These are phyloP conservation scores for Leucophenga varia DNA, from an alignment of 1,140 invertebrate genomes.

Conservation along the genomic window DNA sequence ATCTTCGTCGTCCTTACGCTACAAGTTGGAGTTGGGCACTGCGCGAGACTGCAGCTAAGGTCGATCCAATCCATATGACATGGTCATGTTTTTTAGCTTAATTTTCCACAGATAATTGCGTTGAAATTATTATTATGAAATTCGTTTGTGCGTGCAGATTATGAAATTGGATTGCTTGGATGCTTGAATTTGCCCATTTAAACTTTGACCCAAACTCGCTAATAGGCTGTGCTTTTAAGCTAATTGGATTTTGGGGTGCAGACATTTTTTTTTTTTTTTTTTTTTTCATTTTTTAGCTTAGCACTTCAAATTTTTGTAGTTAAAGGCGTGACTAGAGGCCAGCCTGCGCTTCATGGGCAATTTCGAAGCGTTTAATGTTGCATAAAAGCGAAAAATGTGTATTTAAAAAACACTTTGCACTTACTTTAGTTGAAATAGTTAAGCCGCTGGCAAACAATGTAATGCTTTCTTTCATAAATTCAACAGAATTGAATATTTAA, in stretches of 20 bases:
- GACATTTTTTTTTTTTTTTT: too few species aligned
- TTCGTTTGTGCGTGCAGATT: slow-evolving; percentile 40
- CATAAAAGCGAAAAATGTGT: slow-evolving; percentile 13
- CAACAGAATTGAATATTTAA: slow-evolving; percentile 34
- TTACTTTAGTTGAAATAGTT: too few species aligned
- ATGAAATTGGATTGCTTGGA: slow-evolving; percentile 44
- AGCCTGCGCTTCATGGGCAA: too few species aligned
- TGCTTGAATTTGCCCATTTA: slow-evolving; percentile 7
- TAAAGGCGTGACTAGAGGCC: too few species aligned
- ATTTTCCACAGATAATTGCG: slow-evolving; percentile 52
- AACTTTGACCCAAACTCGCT: slow-evolving; percentile 35
- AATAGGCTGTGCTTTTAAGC: slow-evolving; percentile 30
- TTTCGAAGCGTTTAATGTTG: too few species aligned
- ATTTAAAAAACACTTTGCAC: slow-evolving; percentile 16
- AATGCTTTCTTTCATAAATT: slow-evolving; percentile 29
- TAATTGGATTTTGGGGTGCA: slow-evolving; percentile 51
- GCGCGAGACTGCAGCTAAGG: slow-evolving; percentile 10
- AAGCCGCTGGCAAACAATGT: slow-evolving; percentile 35
- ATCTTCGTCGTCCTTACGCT: slow-evolving; percentile 12
- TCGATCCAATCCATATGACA: slow-evolving; percentile 29
- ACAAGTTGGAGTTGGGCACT: too few species aligned
- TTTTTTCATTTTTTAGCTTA: too few species aligned
- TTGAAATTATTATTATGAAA: slow-evolving; percentile 51
- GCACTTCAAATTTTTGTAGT: too few species aligned
- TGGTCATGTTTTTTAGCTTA: slow-evolving; percentile 40